phyloP scores from a whole-genome alignment of 2,888 invertebrate genomes.

The Acronicta psi region DNA sequence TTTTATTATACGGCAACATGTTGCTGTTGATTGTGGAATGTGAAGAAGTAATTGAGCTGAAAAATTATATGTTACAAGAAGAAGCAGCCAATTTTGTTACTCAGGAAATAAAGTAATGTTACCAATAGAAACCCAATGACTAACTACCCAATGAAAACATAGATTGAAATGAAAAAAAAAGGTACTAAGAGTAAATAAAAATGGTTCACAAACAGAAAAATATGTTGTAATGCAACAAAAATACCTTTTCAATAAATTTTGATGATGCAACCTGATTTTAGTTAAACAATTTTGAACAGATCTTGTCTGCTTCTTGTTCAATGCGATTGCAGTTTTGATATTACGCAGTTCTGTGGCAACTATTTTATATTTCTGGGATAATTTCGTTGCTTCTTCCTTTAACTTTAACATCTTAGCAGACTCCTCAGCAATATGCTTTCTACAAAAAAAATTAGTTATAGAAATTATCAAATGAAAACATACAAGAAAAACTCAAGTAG shows the following conservation, averaged over 20 bases:
- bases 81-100: constrained; percentile 40
- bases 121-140: constrained; percentile 14
- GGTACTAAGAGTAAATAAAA: background rate
- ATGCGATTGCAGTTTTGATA: constrained; percentile 78
- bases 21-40: constrained; percentile 73
- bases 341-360: constrained; percentile 80
- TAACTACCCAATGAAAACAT: constrained; percentile 15
- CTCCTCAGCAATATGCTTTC: constrained; percentile 84
- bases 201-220: background rate
- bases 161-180: constrained; percentile 17
- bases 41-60: constrained; percentile 73
- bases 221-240: constrained; percentile 22
- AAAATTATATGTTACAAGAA: constrained; percentile 60
- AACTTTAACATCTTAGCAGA: constrained; percentile 81
- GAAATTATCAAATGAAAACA: constrained; percentile 3
- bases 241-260: constrained; percentile 83
- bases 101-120: constrained; percentile 28
- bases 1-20: constrained; percentile 53
- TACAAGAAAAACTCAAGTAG: background rate
- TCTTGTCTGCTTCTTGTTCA: constrained; percentile 82
- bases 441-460: constrained; percentile 58
- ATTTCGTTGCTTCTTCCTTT: constrained; percentile 79
- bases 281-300: constrained; percentile 75
- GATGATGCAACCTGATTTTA: constrained; percentile 81
- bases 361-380: constrained; percentile 82